These are phyloP conservation scores for Enteromius viviparus DNA, from an alignment of 2,797 vertebrate genomes.

Conservation along the genomic window DNA sequence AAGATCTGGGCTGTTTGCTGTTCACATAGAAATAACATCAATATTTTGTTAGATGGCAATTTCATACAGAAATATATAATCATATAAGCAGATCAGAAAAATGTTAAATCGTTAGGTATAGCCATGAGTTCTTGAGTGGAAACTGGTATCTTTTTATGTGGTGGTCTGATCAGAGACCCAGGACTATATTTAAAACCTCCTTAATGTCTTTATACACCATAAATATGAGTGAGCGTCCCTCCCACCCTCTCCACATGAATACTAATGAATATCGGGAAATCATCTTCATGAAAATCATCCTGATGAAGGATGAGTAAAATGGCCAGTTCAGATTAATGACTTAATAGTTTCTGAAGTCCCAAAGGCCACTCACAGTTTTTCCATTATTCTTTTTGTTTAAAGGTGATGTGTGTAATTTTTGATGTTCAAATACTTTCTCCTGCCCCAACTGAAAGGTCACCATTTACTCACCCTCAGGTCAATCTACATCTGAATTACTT, in stretches of 20 bases:
- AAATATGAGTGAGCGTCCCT: conserved; percentile 35
- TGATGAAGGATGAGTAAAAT: conserved; percentile 3
- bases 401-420: not conserved
- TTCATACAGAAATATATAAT: too few species aligned
- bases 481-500: not conserved
- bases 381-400: conserved; percentile 24
- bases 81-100: not conserved
- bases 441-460: not conserved
- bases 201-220: conserved; percentile 19
- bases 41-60: too few species aligned
- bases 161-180: not conserved
- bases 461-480: not conserved
- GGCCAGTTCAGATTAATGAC: conserved; percentile 7
- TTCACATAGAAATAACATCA: too few species aligned
- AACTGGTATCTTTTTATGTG: not conserved
- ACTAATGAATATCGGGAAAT: conserved; percentile 23
- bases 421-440: not conserved
- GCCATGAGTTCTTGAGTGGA: not conserved
- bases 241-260: conserved; percentile 29
- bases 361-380: not conserved
- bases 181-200: conserved; percentile 10
- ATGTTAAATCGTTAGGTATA: not conserved
- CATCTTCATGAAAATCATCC: conserved; percentile 1
- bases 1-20: too few species aligned
- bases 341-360: not conserved